Evolutionary conservation across 2,888 invertebrate species (phyloP), one percentile per base, ranked within the genome.

Genomic region (Keiferia lycopersicella): DNA sequence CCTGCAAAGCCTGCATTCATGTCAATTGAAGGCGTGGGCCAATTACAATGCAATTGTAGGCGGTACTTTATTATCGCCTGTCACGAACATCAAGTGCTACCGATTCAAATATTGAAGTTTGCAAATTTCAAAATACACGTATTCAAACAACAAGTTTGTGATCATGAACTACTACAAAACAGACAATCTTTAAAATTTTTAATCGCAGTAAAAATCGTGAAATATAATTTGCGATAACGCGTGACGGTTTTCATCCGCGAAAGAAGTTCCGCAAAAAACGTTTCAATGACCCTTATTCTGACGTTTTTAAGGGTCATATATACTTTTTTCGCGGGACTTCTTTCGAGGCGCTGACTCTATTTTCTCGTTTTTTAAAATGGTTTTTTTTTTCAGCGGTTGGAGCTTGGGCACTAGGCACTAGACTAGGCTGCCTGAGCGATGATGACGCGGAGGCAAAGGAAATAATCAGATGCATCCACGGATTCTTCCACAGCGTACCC

Each of bases 371-470:
- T 34, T 10, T 7, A 7, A 34, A 22, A 20, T 39, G 3, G 69
- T 63, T 70, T 68, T 71, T 67, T 67, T 68, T 84, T 84, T 66
- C 80, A 96, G 96, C 96, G 71, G 96, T 97, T 1, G 96, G 95
- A 18, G 93, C 95, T 70, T 96, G 97, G 77, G 95, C 97, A 4
- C 88, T 98, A 75, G 96, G 97, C 75, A 95, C 95, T 26, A 93
- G 97, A 71, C 87, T 97, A 62, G 96, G 96, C 22, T 96, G 96
- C 83, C 81, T 96, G 57, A 92, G 93, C 64, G 92, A 93, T 16
- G 94, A 95, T 58, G 95, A 96, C 65, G 93, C 94, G 0, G 95
- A 95, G 75, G 95, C 96, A 0, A 94, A 94, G 79, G 93, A 94
- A 78, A 96, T 98, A 80, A 96, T 97, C 67, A 92, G 94, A 78